Conservation (phyloP, 2,888 invertebrate genomes). For the Leistus spinibarbis region DNA sequence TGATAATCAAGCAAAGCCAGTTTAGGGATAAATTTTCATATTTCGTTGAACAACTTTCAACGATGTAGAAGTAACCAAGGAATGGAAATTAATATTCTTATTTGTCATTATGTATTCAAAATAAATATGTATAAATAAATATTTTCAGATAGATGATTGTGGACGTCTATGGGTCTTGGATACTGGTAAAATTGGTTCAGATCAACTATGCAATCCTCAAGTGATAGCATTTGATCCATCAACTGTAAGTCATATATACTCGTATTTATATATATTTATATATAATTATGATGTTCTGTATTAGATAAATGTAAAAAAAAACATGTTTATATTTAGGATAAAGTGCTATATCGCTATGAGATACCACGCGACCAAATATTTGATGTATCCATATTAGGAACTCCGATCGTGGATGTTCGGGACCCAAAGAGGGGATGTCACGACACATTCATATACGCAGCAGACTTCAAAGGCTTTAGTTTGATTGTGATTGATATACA, state of each 20-base stretch:
- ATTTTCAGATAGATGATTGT: slow-evolving; percentile 70
- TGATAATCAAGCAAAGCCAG: no score
- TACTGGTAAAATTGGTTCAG: slow-evolving; percentile 66
- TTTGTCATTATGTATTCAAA: background rate
- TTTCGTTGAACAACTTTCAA: no score
- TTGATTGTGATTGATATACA: slow-evolving; percentile 69
- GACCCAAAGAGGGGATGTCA: slow-evolving; percentile 58
- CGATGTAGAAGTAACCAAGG: no score
- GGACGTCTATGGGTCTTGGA: slow-evolving; percentile 76
- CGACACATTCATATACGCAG: slow-evolving; percentile 70
- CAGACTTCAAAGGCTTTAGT: slow-evolving; percentile 69
- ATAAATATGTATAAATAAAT: no score
- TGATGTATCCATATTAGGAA: slow-evolving; percentile 63
- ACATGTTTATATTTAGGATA: slow-evolving; percentile 57
- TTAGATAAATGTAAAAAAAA: slow-evolving; percentile 66
- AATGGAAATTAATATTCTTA: background rate
- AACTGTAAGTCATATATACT: slow-evolving; percentile 52
- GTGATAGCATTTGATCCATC: slow-evolving; percentile 73
- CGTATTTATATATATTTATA: background rate
- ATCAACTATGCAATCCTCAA: slow-evolving; percentile 72
- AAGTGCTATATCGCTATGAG: no score
- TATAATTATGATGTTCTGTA: slow-evolving; percentile 57
- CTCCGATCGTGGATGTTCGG: slow-evolving; percentile 68
- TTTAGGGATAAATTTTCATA: no score
- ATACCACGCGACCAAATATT: no score